phyloP scores from a whole-genome alignment of 2,113 vertebrate genomes.

The Sula dactylatra region DNA sequence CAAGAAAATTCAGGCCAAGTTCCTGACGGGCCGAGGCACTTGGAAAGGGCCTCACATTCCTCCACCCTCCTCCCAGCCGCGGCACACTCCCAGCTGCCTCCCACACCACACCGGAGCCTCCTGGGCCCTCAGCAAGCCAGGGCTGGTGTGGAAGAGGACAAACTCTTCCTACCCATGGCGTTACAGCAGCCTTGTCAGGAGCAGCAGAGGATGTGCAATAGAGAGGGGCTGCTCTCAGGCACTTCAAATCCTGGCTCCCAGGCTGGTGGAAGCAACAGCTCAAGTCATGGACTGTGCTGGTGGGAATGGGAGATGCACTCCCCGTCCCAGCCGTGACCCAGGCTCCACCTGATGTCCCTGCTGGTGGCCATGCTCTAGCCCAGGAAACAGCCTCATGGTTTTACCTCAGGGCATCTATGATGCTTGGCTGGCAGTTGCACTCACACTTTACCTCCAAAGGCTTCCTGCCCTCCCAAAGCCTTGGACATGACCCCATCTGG shows the following conservation, averaged over 20 bases:
- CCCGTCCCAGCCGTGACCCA: background rate
- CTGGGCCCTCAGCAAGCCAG: background rate
- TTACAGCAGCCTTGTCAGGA: background rate
- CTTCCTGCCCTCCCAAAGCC: background rate
- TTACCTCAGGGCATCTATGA: background rate
- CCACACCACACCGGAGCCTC: accelerated
- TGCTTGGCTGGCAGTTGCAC: background rate
- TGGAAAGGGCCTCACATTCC: slow-evolving; percentile 35
- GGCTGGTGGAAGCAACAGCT: background rate
- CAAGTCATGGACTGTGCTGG: background rate
- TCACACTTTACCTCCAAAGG: background rate
- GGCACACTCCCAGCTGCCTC: background rate
- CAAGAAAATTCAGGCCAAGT: slow-evolving; percentile 29
- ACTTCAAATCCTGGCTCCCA: background rate
- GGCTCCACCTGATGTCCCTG: background rate
- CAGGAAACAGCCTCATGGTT: background rate
- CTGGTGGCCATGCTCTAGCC: background rate
- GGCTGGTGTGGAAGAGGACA: background rate
- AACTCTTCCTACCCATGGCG: background rate
- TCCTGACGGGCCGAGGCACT: background rate
- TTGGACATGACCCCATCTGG: background rate
- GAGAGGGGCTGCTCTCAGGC: background rate
- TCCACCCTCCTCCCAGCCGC: background rate
- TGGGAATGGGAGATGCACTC: background rate
- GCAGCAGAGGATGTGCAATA: background rate